Percentiles rank a stretch among this genome's conserved stretches.
These are phyloP conservation scores for Macrobrachium rosenbergii DNA, from an alignment of 1,140 invertebrate species.

Conservation along the genomic window DNA sequence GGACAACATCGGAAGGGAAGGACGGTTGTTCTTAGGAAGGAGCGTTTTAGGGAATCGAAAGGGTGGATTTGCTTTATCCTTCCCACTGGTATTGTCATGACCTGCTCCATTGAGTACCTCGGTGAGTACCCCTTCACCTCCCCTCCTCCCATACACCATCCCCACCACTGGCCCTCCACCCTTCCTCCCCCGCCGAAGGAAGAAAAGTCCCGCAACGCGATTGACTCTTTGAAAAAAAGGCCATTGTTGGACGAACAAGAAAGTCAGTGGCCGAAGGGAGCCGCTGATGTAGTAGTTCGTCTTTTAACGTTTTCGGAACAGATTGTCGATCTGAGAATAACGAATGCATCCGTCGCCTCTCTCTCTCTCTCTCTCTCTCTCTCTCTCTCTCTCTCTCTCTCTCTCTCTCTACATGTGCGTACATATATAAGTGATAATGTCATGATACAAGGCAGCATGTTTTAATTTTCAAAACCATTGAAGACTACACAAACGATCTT, in stretches of 20 bases:
- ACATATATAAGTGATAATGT: constrained; percentile 1
- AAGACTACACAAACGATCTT: too few species aligned
- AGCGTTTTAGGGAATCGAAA: not conserved
- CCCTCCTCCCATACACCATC: too few species aligned
- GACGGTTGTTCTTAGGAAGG: not conserved
- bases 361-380: constrained; percentile 28
- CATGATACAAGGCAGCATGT: too few species aligned
- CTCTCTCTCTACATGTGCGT: not conserved
- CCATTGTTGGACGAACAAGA: too few species aligned
- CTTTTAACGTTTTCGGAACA: not conserved
- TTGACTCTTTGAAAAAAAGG: too few species aligned
- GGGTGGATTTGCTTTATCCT: not conserved
- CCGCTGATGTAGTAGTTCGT: not conserved
- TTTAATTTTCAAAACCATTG: too few species aligned
- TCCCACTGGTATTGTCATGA: not conserved
- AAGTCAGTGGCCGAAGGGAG: too few species aligned
- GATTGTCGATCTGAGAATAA: not conserved
- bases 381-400: constrained; percentile 7
- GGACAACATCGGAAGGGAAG: not conserved
- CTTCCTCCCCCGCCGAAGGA: too few species aligned
- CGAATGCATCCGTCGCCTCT: not conserved
- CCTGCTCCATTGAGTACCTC: too few species aligned
- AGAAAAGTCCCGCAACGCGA: too few species aligned
- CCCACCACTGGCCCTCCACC: too few species aligned
- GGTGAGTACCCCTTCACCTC: too few species aligned